Evolutionary conservation across 2,888 invertebrate species (phyloP).

Genomic region (Cantharis flavilabris): DNA sequence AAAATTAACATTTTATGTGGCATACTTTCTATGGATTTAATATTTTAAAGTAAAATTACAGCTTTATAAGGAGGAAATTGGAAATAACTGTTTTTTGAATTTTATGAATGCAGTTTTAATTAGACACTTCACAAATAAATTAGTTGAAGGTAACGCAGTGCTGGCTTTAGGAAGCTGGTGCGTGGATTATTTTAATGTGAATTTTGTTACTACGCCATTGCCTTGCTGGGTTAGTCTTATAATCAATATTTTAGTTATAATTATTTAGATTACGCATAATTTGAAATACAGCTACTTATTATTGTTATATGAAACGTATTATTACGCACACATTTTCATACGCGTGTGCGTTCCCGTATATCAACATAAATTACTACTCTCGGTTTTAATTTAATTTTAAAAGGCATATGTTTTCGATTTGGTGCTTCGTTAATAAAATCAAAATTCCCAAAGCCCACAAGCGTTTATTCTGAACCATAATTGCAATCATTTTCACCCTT

Average conservation of each 20-base stretch:
- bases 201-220: neutral
- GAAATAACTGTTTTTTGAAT: neutral
- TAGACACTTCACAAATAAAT: neutral
- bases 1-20: neutral
- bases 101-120: neutral
- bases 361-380: conserved; percentile 8
- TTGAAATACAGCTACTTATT: conserved; percentile 21
- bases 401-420: neutral
- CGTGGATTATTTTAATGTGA: neutral
- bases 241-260: conserved; percentile 7
- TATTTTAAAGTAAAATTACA: neutral
- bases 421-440: neutral
- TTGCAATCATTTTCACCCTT: neutral
- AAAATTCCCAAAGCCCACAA: neutral
- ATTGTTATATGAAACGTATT: conserved; percentile 21
- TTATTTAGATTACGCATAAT: conserved; percentile 29
- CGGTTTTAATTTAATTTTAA: conserved; percentile 4
- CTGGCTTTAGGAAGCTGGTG: neutral
- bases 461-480: neutral
- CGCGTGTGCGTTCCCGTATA: conserved; percentile 22
- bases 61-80: neutral
- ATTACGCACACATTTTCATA: conserved; percentile 24
- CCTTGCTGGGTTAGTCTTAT: neutral
- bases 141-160: neutral
- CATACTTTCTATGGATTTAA: neutral